Conservation (phyloP, 1,140 invertebrate species). For the Potamilus streckersoni region DNA sequence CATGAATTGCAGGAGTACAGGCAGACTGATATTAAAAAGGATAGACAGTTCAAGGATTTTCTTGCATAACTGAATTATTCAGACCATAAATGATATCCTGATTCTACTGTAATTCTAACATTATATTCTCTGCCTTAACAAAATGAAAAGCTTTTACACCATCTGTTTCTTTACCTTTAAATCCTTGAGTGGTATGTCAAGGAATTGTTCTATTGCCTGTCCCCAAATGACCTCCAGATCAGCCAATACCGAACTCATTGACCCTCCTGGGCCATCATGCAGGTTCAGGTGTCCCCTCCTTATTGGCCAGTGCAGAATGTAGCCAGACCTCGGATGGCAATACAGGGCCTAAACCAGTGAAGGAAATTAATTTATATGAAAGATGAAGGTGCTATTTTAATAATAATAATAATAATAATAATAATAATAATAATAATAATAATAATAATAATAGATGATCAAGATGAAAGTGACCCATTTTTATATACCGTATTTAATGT, state of each 20-base stretch:
- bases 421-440: not conserved
- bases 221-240: slow-evolving; percentile 92
- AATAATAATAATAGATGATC: not conserved
- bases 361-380: not conserved
- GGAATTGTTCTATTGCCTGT: slow-evolving; percentile 79
- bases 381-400: not conserved
- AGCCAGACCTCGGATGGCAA: slow-evolving; percentile 75
- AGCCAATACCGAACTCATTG: slow-evolving; percentile 82
- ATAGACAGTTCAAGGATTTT: too few species aligned
- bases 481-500: too few species aligned
- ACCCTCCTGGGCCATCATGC: slow-evolving; percentile 84
- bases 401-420: not conserved
- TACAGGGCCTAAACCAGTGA: slow-evolving; percentile 73
- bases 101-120: too few species aligned
- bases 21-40: too few species aligned
- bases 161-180: slow-evolving; percentile 71
- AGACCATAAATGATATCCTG: too few species aligned
- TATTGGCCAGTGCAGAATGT: slow-evolving; percentile 91
- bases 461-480: not conserved
- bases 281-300: slow-evolving; percentile 88
- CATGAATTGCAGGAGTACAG: too few species aligned
- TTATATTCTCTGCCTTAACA: too few species aligned
- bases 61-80: too few species aligned
- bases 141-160: not conserved
- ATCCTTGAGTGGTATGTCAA: slow-evolving; percentile 82